Evolutionary conservation across 1,140 invertebrate genomes (phyloP), one percentile per base, ranked within the genome.

Genomic region (Drosophila baimaii): DNA sequence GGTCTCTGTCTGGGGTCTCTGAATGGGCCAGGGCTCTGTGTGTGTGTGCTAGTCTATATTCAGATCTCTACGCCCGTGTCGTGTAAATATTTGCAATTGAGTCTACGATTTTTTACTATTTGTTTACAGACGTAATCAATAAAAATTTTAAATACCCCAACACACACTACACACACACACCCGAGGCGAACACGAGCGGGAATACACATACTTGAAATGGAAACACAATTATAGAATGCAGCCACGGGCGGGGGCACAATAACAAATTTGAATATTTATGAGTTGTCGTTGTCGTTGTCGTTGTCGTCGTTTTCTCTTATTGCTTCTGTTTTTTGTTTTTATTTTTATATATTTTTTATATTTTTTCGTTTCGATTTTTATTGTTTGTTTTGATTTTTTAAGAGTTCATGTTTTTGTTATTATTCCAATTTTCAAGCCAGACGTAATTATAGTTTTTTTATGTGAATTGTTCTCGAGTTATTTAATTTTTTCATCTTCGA

Each of bases 71-170:
- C 54, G 55, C 44, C 44, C 71, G 72, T 77, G 78, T 83, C 77
- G 62, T 71, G 62, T 89, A 89, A 89, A 84, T 83, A 89, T 83
- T 89, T 83, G 84, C 77, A 83, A 62, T 72, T 62, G 68, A 88
- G 77, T 83, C 76, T 82, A 88, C 84, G 84, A 88, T 84, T 89
- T 82, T 80, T 80, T 78, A 78, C 79, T 89, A 88, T 88, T 89
- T 88, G 84, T 77, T 88, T 80, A 88, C 84, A 89, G 46, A 71
- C 84, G 84, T 80, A 88, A 89, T 80, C 84, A 88, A 89, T 83
- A 84, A 54, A 75, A 72, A 49, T 54, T 23, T 27, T 39, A 47
- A 65, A 75, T 74, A 70, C 56, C 41, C 46, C 43, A 17, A 49
- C n/a, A 68, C 29, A 66, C 25, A 17, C 23, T 12, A 29, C 43